Percentiles rank a stretch among this genome's conserved stretches.
These are phyloP conservation scores for Gephyroberyx darwinii DNA, from an alignment of 2,797 vertebrate species.

Conservation along the genomic window DNA sequence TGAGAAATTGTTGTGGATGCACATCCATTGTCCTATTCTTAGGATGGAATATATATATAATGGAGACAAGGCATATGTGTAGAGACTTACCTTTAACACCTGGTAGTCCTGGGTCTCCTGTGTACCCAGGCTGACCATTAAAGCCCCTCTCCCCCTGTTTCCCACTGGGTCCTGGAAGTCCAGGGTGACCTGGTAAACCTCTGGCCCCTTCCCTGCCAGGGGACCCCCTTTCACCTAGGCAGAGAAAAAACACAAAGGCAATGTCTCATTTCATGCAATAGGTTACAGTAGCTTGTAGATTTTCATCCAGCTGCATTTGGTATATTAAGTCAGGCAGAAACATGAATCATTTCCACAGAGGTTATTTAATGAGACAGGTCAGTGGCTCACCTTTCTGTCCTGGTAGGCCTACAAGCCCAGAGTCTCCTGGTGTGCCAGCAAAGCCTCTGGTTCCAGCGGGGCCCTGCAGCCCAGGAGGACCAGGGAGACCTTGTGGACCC, in stretches of 20 bases:
- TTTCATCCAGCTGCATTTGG: not conserved
- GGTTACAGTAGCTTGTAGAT: no score
- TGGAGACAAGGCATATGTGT: not conserved
- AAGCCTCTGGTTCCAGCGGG: constrained; percentile 51
- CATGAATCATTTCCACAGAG: not conserved
- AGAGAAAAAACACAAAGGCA: constrained; percentile 22
- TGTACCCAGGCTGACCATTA: constrained; percentile 42
- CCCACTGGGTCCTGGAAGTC: constrained; percentile 58
- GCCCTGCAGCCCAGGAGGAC: constrained; percentile 56
- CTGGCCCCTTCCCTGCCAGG: constrained; percentile 36
- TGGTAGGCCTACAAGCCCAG: constrained; percentile 47
- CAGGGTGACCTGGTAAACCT: constrained; percentile 44
- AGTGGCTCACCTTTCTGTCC: constrained; percentile 66
- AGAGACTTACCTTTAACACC: constrained; percentile 62
- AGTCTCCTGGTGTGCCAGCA: constrained; percentile 58
- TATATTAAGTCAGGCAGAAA: not conserved
- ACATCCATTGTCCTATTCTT: no score
- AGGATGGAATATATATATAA: not conserved
- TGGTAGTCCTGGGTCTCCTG: constrained; percentile 51
- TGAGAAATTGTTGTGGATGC: no score
- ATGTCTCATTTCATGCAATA: not conserved
- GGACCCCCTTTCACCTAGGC: constrained; percentile 53
- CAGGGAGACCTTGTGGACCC: constrained; percentile 61
- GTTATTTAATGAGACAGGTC: not conserved
- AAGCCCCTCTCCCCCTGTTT: constrained; percentile 63